Evolutionary conservation across 2,888 invertebrate species (phyloP).

Genomic region (Drosophila tripunctata): DNA sequence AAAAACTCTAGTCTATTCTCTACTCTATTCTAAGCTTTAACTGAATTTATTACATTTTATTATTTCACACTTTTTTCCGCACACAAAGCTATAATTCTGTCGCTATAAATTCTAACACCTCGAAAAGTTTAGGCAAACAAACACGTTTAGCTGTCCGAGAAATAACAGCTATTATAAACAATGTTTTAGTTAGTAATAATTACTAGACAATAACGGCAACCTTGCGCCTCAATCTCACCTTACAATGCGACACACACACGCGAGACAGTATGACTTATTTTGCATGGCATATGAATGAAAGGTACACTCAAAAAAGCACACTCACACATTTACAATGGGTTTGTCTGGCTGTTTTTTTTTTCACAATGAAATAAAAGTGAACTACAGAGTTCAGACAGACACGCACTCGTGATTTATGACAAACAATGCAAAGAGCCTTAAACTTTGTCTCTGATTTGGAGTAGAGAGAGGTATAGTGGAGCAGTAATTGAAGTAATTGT

Average conservation of each 20-base stretch:
- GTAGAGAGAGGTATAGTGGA: background rate
- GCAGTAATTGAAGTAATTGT: conserved; percentile 21
- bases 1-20: too few species aligned
- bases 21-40: background rate
- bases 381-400: conserved; percentile 59
- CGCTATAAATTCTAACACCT: conserved; percentile 10
- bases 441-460: conserved; percentile 51
- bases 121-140: conserved; percentile 17
- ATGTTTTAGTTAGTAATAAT: conserved; percentile 60
- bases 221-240: conserved; percentile 71
- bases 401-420: conserved; percentile 66
- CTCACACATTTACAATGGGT: conserved; percentile 4
- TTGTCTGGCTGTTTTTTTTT: conserved; percentile 37
- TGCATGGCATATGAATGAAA: conserved; percentile 66
- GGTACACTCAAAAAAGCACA: conserved; percentile 23
- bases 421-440: conserved; percentile 61
- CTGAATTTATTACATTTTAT: background rate
- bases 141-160: conserved; percentile 22
- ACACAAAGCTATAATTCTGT: background rate
- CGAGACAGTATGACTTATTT: conserved; percentile 52
- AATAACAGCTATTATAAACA: conserved; percentile 39
- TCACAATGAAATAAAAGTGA: conserved; percentile 53
- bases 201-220: conserved; percentile 74
- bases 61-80: background rate
- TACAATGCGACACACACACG: conserved; percentile 44